Evolutionary conservation across 2,797 vertebrate species (phyloP).

Genomic region (Pelobates cultripes): DNA sequence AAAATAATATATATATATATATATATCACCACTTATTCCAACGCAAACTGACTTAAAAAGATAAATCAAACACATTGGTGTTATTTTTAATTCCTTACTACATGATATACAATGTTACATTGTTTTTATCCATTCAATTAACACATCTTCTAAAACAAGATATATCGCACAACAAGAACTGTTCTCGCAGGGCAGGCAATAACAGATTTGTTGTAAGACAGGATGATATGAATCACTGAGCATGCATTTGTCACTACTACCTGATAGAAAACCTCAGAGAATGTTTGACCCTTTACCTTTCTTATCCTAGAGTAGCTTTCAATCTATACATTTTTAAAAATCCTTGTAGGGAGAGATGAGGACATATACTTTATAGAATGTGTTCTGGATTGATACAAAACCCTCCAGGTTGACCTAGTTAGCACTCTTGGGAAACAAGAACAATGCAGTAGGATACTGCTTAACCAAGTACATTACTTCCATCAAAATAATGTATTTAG

Average conservation of each 20-base stretch:
- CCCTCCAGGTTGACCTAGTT: conserved; percentile 3
- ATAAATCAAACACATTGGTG: too few species aligned
- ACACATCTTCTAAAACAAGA: too few species aligned
- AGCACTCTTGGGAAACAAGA: background rate
- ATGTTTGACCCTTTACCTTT: background rate
- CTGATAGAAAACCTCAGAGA: background rate
- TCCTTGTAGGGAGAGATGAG: background rate
- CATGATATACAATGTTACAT: too few species aligned
- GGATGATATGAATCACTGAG: background rate
- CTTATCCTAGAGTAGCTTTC: background rate
- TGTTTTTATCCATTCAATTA: too few species aligned
- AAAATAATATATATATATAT: too few species aligned
- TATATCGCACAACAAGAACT: too few species aligned
- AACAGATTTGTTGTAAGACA: background rate
- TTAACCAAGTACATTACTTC: background rate
- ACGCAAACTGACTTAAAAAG: too few species aligned
- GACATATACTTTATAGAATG: background rate
- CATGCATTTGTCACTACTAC: background rate
- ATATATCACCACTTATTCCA: too few species aligned
- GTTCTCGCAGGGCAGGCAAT: too few species aligned
- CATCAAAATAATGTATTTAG: background rate
- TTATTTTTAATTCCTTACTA: too few species aligned
- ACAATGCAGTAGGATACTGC: background rate
- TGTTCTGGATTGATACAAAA: background rate
- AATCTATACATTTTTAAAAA: background rate